Evolutionary conservation across 2,113 vertebrate species (phyloP).

Genomic region (Ammodytes dubius): DNA sequence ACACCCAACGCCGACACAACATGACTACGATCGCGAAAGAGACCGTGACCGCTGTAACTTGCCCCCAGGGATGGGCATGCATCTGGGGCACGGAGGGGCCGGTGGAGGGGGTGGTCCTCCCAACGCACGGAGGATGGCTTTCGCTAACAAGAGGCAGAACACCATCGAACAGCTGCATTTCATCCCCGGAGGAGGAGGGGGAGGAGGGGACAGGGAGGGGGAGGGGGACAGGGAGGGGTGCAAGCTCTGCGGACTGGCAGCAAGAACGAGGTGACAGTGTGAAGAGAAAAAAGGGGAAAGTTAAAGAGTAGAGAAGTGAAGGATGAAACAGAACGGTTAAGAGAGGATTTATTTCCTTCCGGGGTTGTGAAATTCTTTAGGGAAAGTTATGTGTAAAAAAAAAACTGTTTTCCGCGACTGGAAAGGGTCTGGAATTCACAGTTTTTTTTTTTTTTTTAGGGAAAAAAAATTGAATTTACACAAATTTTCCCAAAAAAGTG

Average conservation of each 20-base stretch:
- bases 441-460: too few relatives aligned
- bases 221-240: slow-evolving; percentile 77
- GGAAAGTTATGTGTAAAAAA: too few relatives aligned
- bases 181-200: slow-evolving; percentile 86
- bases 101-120: slow-evolving; percentile 70
- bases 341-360: too few relatives aligned
- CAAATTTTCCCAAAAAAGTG: too few relatives aligned
- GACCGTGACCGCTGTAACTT: slow-evolving; percentile 61
- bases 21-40: slow-evolving; percentile 81
- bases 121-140: slow-evolving; percentile 86
- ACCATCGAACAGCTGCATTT: slow-evolving; percentile 93
- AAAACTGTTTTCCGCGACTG: too few relatives aligned
- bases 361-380: too few relatives aligned
- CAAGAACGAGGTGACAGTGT: slow-evolving; percentile 94
- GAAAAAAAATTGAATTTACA: too few relatives aligned
- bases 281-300: slow-evolving; percentile 62
- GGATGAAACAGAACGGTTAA: neutral
- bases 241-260: slow-evolving; percentile 87
- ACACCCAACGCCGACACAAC: slow-evolving; percentile 84
- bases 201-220: slow-evolving; percentile 29
- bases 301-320: slow-evolving; percentile 24
- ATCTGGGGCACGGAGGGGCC: slow-evolving; percentile 70
- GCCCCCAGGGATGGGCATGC: slow-evolving; percentile 62
- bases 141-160: slow-evolving; percentile 90
- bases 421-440: too few relatives aligned